Percentiles rank a stretch among this genome's conserved stretches.
Conservation (phyloP, 2,888 invertebrate species). For the Poecilobothrus nobilitatus region DNA sequence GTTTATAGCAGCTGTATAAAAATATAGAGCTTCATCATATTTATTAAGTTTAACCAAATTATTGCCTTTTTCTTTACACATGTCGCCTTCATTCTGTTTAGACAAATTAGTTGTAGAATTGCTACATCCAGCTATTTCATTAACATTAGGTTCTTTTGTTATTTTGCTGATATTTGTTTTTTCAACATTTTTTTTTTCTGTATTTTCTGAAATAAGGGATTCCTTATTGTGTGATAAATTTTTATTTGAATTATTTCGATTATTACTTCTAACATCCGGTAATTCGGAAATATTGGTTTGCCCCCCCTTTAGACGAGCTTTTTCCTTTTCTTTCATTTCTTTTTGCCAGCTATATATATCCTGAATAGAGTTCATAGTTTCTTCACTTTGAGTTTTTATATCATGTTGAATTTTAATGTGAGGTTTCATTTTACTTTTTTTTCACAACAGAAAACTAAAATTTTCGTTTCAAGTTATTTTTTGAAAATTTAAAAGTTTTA, state of each 20-base stretch:
- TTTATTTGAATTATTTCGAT: conserved; percentile 26
- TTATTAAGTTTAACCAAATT: conserved; percentile 64
- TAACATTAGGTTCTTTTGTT: neutral
- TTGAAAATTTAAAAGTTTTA: no score
- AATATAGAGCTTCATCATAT: conserved; percentile 76
- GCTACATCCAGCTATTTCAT: neutral
- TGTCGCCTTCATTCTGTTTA: conserved; percentile 30
- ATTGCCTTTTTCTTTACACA: conserved; percentile 60
- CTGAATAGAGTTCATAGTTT: conserved; percentile 31
- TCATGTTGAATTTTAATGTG: neutral
- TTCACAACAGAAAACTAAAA: no score
- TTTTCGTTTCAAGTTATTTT: no score
- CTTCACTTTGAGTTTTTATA: conserved; percentile 25
- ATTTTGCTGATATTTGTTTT: neutral
- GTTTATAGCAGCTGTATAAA: conserved; percentile 82
- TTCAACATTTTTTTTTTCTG: conserved; percentile 12
- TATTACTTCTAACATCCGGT: neutral
- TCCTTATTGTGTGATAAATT: conserved; percentile 28
- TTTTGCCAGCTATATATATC: conserved; percentile 40
- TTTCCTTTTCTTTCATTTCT: conserved; percentile 39
- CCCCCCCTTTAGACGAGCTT: conserved; percentile 26
- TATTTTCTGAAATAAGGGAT: conserved; percentile 18
- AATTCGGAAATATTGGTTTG: conserved; percentile 17
- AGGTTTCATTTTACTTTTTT: neutral
- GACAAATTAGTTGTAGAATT: neutral